phyloP scores from a whole-genome alignment of 2,113 vertebrate species.

The Nothocercus nigrocapillus region DNA sequence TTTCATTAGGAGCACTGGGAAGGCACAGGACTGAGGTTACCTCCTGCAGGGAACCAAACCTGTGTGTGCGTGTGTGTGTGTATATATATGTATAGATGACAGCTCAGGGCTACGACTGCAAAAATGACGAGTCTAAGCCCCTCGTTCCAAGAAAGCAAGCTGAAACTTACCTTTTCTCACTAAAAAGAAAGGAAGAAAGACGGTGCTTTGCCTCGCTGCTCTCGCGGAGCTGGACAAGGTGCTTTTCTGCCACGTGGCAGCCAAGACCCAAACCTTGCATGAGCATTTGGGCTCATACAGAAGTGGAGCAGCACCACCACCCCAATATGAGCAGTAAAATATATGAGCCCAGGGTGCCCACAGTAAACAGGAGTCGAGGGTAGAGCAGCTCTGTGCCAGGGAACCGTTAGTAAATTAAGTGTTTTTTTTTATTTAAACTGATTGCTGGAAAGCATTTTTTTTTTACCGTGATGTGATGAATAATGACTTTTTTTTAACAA shows the following conservation, averaged over 20 bases:
- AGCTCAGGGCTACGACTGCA: background rate
- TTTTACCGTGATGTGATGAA: constrained; percentile 70
- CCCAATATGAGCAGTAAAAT: fast-evolving
- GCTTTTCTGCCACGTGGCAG: background rate
- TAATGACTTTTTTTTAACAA: constrained; percentile 76
- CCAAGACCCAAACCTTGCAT: fast-evolving
- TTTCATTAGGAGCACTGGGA: background rate
- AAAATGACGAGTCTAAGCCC: background rate
- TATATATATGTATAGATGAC: fast-evolving
- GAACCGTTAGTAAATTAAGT: constrained; percentile 46
- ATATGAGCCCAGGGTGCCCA: fast-evolving
- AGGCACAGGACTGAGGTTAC: background rate
- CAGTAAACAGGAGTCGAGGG: background rate
- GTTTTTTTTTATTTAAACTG: constrained; percentile 87
- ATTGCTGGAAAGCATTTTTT: constrained; percentile 85
- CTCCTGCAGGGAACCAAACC: background rate
- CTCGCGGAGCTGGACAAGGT: fast-evolving
- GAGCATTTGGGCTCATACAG: background rate
- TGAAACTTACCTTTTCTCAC: background rate
- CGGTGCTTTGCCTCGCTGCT: background rate
- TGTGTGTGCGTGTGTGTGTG: background rate
- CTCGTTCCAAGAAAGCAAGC: fast-evolving
- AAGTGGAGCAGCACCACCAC: fast-evolving
- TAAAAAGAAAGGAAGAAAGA: too few species aligned
- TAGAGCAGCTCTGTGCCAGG: background rate